These are phyloP conservation scores for Geodia barretti DNA, from an alignment of 37 sponge, comb jelly and placozoan genomes.

Conservation along the genomic window DNA sequence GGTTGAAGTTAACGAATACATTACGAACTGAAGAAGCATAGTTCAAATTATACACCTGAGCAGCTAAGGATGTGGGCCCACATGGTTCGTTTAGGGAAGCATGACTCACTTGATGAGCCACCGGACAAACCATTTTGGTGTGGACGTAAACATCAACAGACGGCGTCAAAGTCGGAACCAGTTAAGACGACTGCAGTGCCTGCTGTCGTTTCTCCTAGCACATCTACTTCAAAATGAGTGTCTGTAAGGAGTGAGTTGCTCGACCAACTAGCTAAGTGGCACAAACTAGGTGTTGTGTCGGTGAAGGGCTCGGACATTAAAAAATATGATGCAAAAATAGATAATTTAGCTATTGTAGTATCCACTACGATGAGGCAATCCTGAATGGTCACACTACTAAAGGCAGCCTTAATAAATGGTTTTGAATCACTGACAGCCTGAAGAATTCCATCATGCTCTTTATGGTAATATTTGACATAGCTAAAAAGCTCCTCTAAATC, in stretches of 20 bases:
- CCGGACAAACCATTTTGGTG: slow-evolving; percentile 35
- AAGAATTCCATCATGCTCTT: too few relatives aligned
- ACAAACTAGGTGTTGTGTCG: slow-evolving; percentile 25
- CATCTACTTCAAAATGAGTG: background rate
- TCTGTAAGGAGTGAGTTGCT: background rate
- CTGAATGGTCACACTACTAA: too few relatives aligned
- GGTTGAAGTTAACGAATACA: slow-evolving; percentile 14
- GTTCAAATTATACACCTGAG: slow-evolving; percentile 8
- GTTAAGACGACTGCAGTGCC: background rate
- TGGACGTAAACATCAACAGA: slow-evolving; percentile 18
- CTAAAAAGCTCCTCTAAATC: too few relatives aligned
- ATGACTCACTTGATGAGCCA: slow-evolving; percentile 22
- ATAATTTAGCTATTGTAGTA: too few relatives aligned
- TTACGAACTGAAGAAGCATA: background rate
- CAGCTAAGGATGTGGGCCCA: slow-evolving; percentile 35
- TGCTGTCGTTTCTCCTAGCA: too few relatives aligned
- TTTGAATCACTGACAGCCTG: too few relatives aligned
- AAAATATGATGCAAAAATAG: too few relatives aligned
- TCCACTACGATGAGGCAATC: too few relatives aligned
- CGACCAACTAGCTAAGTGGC: slow-evolving; percentile 25
- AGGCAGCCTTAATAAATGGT: too few relatives aligned
- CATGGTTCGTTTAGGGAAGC: slow-evolving; percentile 26
- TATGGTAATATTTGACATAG: too few relatives aligned
- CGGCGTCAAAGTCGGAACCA: too few relatives aligned
- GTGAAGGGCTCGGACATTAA: too few relatives aligned